Conservation (phyloP, 2,113 vertebrate genomes). For the Oreochromis tanganicae region DNA sequence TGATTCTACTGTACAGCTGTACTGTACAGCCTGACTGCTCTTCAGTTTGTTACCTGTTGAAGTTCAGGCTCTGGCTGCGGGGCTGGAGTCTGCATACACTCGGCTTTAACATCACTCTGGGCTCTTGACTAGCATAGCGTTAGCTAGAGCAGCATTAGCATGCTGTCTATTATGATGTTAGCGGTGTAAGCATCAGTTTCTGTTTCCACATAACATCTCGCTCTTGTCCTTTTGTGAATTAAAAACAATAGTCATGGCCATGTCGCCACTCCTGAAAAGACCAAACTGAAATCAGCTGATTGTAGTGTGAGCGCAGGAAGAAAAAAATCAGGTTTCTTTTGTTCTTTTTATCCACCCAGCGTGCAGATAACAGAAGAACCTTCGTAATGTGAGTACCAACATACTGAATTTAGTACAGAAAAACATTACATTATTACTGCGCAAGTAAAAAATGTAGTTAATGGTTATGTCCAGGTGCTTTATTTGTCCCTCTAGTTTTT, state of each 20-base stretch:
- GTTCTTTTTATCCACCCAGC: neutral
- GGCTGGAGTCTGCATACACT: neutral
- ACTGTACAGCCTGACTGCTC: neutral
- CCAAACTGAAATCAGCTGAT: neutral
- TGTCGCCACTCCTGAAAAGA: neutral
- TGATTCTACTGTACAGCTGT: neutral
- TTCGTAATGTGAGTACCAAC: neutral
- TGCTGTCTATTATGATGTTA: neutral
- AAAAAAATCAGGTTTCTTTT: neutral
- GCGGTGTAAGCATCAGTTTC: neutral
- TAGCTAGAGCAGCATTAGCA: neutral
- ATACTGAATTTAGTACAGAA: neutral
- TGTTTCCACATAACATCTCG: neutral
- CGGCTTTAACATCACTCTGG: neutral
- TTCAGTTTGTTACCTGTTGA: neutral
- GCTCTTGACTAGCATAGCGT: neutral
- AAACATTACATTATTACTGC: neutral
- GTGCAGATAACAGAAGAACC: neutral
- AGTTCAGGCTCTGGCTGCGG: neutral
- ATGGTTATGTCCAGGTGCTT: neutral
- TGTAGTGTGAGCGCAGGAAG: neutral
- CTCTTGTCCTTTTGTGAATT: neutral
- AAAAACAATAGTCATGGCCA: neutral
- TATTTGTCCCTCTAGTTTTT: neutral
- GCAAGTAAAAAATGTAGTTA: neutral